Percentiles rank a stretch among this genome's conserved stretches.
These are phyloP conservation scores for Apocheima hispidaria DNA, from an alignment of 2,888 invertebrate genomes.

Conservation along the genomic window DNA sequence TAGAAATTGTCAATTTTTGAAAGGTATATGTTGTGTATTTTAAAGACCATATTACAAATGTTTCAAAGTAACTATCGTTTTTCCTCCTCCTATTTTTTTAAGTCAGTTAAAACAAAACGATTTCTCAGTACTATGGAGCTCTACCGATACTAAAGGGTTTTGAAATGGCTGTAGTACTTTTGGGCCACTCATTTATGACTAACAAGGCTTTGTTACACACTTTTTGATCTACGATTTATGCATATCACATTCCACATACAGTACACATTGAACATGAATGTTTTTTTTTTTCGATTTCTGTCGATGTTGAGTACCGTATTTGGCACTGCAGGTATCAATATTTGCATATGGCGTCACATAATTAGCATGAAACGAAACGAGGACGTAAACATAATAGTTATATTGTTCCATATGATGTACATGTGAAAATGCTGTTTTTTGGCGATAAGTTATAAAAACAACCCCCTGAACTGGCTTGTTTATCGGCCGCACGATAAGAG, in stretches of 20 bases:
- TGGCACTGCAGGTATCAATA: slow-evolving; percentile 39
- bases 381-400: slow-evolving; percentile 55
- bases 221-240: slow-evolving; percentile 61
- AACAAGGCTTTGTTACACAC: slow-evolving; percentile 63
- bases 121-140: too few species aligned
- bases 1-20: too few species aligned
- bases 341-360: slow-evolving; percentile 49
- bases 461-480: slow-evolving; percentile 37
- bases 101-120: too few species aligned
- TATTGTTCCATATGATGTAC: slow-evolving; percentile 49
- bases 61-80: too few species aligned
- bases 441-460: slow-evolving; percentile 15
- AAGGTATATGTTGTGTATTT: too few species aligned
- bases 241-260: slow-evolving; percentile 79
- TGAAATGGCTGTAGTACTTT: slow-evolving; percentile 35
- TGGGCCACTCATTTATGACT: slow-evolving; percentile 56
- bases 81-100: not conserved
- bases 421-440: slow-evolving; percentile 28
- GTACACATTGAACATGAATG: slow-evolving; percentile 78
- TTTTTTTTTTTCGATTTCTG: slow-evolving; percentile 48
- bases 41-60: too few species aligned
- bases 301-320: slow-evolving; percentile 26
- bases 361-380: slow-evolving; percentile 35
- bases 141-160: not conserved
- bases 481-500: slow-evolving; percentile 39